Evolutionary conservation across 2,113 vertebrate species (phyloP).

Genomic region (Brachypteracias leptosomus): DNA sequence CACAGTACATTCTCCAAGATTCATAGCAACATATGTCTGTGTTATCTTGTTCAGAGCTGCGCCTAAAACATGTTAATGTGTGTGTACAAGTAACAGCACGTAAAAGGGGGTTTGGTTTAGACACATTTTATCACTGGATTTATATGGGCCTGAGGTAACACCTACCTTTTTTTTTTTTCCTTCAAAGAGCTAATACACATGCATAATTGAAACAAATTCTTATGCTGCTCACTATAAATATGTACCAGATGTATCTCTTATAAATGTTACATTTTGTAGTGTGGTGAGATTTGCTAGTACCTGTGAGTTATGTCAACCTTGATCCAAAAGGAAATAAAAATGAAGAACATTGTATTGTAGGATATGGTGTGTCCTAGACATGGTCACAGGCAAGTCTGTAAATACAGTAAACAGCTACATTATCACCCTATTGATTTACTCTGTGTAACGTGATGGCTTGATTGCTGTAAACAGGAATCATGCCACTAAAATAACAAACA

Average conservation of each 20-base stretch:
- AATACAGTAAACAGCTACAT: constrained; percentile 55
- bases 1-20: neutral
- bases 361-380: neutral
- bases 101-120: constrained; percentile 42
- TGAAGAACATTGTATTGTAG: neutral
- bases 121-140: constrained; percentile 58
- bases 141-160: constrained; percentile 63
- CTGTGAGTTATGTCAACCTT: constrained; percentile 12
- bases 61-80: constrained; percentile 39
- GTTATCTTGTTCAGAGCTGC: constrained; percentile 10
- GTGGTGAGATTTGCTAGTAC: constrained; percentile 27
- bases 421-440: constrained; percentile 57
- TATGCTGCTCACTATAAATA: constrained; percentile 57
- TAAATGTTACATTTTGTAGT: constrained; percentile 5
- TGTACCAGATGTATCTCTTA: constrained; percentile 51
- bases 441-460: constrained; percentile 10
- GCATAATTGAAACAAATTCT: constrained; percentile 60
- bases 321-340: constrained; percentile 45
- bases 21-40: constrained; percentile 25
- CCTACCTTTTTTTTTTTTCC: constrained; percentile 52
- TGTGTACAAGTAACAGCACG: neutral
- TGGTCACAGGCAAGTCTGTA: neutral
- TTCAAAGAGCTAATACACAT: constrained; percentile 61
- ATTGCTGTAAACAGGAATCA: constrained; percentile 61
- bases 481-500: constrained; percentile 64